phyloP scores from a whole-genome alignment of 2,797 vertebrate species.

The Corythornis leucogaster region DNA sequence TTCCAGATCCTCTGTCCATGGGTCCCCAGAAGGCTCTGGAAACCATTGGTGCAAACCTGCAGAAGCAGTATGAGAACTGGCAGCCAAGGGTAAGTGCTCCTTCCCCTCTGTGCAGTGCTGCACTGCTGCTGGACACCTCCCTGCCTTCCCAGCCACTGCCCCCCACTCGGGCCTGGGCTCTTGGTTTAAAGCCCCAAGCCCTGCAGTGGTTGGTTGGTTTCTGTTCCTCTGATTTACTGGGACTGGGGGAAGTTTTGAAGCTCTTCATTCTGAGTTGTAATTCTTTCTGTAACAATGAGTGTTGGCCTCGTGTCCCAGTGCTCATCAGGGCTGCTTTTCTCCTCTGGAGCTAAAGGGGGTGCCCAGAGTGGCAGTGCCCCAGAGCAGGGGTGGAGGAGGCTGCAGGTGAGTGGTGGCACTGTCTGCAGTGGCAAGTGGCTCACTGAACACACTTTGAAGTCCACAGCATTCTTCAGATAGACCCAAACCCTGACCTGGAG shows the following conservation, averaged over 20 bases:
- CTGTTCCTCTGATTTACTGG: background rate
- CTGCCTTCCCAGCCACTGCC: background rate
- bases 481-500: background rate
- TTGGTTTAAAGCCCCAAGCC: background rate
- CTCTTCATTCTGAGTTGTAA: background rate
- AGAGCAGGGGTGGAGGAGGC: background rate
- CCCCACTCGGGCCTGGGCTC: background rate
- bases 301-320: background rate
- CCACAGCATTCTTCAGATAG: background rate
- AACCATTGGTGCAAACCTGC: conserved; percentile 95
- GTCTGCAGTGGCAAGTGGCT: background rate
- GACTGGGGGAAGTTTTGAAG: background rate
- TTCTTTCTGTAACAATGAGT: background rate
- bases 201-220: background rate
- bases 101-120: no score
- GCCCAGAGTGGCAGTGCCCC: background rate
- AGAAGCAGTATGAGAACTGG: conserved; percentile 99
- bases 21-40: conserved; percentile 98
- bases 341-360: background rate
- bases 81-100: conserved; percentile 90
- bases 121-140: no score
- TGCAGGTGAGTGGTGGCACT: rapidly evolving
- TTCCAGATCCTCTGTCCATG: conserved; percentile 95
- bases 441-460: background rate
- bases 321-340: background rate